These are phyloP conservation scores for Pygathrix nemaeus DNA, from an alignment of 2,113 vertebrate species.

Conservation along the genomic window DNA sequence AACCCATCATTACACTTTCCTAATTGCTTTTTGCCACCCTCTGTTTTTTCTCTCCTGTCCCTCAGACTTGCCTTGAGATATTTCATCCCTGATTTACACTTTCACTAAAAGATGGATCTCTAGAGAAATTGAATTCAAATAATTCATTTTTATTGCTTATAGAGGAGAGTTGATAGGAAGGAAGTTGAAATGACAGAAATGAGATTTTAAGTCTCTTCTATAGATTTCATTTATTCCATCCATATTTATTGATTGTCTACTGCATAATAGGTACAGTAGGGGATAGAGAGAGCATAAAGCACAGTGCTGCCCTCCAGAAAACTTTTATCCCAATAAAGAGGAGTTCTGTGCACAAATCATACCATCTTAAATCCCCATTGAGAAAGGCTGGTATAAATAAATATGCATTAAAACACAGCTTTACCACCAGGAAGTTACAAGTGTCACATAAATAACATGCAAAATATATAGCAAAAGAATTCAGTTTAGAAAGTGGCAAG, in stretches of 20 bases:
- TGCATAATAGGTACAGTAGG: background rate
- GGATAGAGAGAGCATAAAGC: background rate
- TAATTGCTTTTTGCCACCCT: background rate
- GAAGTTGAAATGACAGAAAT: slow-evolving; percentile 56
- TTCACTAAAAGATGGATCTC: slow-evolving; percentile 42
- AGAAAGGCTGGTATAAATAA: background rate
- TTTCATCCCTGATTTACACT: slow-evolving; percentile 56
- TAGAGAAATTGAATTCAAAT: slow-evolving; percentile 62
- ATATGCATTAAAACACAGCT: background rate
- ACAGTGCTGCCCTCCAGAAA: background rate
- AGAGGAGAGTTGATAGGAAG: slow-evolving; percentile 57
- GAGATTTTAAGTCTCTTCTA: slow-evolving; percentile 55
- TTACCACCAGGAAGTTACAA: background rate
- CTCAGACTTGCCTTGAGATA: background rate
- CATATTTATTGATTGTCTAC: slow-evolving; percentile 54
- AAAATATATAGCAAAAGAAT: slow-evolving; percentile 16
- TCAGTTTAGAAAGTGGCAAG: background rate
- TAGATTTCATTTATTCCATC: slow-evolving; percentile 27
- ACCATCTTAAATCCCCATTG: background rate
- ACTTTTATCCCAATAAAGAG: slow-evolving; percentile 10
- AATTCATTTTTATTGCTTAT: slow-evolving; percentile 64
- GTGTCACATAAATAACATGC: background rate
- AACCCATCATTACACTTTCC: background rate
- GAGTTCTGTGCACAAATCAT: background rate
- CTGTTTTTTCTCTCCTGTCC: background rate